A percentile compares a stretch with the other conserved stretches of the same genome.
Conservation (phyloP, 1,140 invertebrate genomes). For the Diachasma alloeum region DNA sequence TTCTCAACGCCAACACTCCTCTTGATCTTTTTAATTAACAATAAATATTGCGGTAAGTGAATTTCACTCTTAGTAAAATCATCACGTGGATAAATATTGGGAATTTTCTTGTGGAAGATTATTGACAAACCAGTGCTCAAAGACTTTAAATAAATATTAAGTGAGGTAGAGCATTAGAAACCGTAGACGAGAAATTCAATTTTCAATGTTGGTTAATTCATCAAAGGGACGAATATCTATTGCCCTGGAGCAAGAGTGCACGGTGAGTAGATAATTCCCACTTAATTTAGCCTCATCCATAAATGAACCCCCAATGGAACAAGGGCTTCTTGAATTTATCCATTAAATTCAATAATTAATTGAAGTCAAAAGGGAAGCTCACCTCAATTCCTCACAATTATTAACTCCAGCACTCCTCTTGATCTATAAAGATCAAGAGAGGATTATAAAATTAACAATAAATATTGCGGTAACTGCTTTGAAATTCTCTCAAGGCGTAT, state of each 20-base stretch:
- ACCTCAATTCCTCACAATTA: neutral
- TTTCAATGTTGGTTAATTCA: neutral
- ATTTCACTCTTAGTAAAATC: no score
- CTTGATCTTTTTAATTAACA: no score
- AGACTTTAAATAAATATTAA: constrained; percentile 16
- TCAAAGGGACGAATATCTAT: neutral
- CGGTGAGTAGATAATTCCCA: neutral
- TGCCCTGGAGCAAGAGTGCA: neutral
- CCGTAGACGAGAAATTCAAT: neutral
- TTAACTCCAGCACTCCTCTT: neutral
- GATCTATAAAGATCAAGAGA: no score
- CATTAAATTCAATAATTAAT: neutral
- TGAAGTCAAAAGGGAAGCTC: neutral
- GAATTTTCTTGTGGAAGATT: constrained; percentile 20
- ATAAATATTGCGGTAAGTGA: no score
- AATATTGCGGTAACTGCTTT: no score
- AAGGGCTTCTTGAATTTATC: neutral
- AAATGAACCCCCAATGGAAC: neutral
- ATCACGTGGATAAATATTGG: neutral
- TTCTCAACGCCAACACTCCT: neutral
- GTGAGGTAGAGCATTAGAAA: neutral
- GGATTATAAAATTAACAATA: no score
- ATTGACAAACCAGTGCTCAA: constrained; percentile 24
- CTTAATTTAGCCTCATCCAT: neutral
- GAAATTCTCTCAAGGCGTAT: no score